Conservation (phyloP, 2,888 invertebrate genomes). For the Leucania comma region DNA sequence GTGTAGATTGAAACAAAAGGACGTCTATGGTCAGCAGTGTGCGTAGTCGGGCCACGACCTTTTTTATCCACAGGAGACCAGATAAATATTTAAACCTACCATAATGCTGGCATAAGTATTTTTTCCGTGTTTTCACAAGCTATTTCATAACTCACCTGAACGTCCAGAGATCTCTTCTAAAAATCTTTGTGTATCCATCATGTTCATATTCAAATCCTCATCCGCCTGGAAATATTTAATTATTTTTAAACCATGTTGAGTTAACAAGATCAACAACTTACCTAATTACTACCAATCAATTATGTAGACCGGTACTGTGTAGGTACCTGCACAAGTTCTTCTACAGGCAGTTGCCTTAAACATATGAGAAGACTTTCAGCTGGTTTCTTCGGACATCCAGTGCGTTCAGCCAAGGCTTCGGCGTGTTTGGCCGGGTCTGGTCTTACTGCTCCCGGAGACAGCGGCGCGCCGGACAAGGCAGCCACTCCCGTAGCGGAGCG, state of each 20-base stretch:
- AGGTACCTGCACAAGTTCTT: constrained; percentile 82
- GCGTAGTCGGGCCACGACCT: too few species aligned
- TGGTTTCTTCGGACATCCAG: constrained; percentile 91
- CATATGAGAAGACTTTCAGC: constrained; percentile 92
- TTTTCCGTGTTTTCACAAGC: not conserved
- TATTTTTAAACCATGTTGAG: not conserved
- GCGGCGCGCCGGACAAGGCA: constrained; percentile 94
- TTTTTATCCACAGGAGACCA: too few species aligned
- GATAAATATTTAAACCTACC: not conserved
- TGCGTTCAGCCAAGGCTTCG: constrained; percentile 90
- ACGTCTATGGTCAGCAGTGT: too few species aligned
- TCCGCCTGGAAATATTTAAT: constrained; percentile 87
- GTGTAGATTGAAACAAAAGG: too few species aligned
- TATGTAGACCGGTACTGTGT: not conserved
- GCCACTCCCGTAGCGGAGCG: constrained; percentile 92
- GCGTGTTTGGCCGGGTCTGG: constrained; percentile 92
- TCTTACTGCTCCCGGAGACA: constrained; percentile 93
- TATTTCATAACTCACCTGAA: constrained; percentile 73
- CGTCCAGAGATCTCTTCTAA: constrained; percentile 92
- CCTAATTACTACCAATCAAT: too few species aligned
- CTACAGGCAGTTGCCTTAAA: constrained; percentile 89
- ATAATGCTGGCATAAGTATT: not conserved
- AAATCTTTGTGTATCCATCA: constrained; percentile 91
- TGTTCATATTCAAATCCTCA: constrained; percentile 89
- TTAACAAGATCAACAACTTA: not conserved